Percentiles rank a stretch among this genome's conserved stretches.
These are phyloP conservation scores for Sphaerodactylus townsendi DNA, from an alignment of 2,113 vertebrate species.

Conservation along the genomic window DNA sequence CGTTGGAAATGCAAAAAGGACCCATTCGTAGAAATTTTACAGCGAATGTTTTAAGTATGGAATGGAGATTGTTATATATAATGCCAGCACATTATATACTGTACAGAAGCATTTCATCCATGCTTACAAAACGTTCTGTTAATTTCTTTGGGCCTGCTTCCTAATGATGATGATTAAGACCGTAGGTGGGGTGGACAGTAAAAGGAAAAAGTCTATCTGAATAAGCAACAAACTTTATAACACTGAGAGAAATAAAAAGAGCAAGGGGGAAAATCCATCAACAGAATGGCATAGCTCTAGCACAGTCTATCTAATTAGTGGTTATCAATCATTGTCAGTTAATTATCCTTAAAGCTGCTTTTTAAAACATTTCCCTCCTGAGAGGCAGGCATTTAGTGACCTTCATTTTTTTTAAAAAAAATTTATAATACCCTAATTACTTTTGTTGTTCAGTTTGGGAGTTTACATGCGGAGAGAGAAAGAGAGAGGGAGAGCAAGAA, in stretches of 20 bases:
- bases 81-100: neutral
- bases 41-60: neutral
- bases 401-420: neutral
- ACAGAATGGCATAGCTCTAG: slow-evolving; percentile 35
- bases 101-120: neutral
- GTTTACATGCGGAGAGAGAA: neutral
- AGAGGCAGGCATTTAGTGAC: slow-evolving; percentile 41
- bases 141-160: neutral
- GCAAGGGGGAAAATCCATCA: neutral
- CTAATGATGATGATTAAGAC: neutral
- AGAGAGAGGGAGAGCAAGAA: neutral
- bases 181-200: slow-evolving; percentile 3
- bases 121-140: neutral
- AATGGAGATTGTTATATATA: neutral
- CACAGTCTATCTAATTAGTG: slow-evolving; percentile 30
- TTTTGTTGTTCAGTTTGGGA: neutral
- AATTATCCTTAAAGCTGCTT: slow-evolving; percentile 66
- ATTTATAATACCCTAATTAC: slow-evolving; percentile 30
- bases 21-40: neutral
- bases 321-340: slow-evolving; percentile 67
- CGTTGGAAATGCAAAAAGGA: slow-evolving; percentile 12
- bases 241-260: slow-evolving; percentile 38
- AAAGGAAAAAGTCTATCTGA: slow-evolving; percentile 29
- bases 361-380: slow-evolving; percentile 45
- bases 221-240: slow-evolving; percentile 36